phyloP scores from a whole-genome alignment of 2,888 invertebrate species.

The Lasius fuliginosus region DNA sequence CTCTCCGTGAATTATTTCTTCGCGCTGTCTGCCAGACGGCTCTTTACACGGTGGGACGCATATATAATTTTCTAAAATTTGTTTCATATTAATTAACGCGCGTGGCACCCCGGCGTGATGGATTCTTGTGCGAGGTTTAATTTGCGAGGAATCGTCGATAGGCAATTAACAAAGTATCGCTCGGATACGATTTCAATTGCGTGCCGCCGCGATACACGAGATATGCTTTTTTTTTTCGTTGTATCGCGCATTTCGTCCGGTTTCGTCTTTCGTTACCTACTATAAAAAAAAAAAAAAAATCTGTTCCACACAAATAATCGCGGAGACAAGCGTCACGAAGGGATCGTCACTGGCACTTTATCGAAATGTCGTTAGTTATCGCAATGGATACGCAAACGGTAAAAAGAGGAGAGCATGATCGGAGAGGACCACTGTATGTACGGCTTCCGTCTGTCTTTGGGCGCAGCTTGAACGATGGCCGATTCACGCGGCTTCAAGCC shows the following conservation, averaged over 20 bases:
- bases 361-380: slow-evolving; percentile 26
- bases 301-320: background rate
- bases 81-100: slow-evolving; percentile 3
- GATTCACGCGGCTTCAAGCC: slow-evolving; percentile 85
- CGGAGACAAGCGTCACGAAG: slow-evolving; percentile 24
- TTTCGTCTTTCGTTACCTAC: background rate
- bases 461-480: slow-evolving; percentile 84
- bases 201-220: slow-evolving; percentile 19
- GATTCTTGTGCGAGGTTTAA: background rate
- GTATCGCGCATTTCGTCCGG: background rate
- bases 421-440: slow-evolving; percentile 18
- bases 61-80: background rate
- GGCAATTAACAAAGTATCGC: background rate
- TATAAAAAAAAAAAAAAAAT: background rate
- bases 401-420: slow-evolving; percentile 32
- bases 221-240: slow-evolving; percentile 11
- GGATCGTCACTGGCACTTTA: slow-evolving; percentile 13
- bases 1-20: slow-evolving; percentile 67
- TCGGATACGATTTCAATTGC: background rate
- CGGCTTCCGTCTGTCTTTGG: slow-evolving; percentile 69
- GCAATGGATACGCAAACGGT: background rate
- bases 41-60: slow-evolving; percentile 35
- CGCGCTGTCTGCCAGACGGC: slow-evolving; percentile 34
- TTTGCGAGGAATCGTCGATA: background rate
- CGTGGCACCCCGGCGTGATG: background rate